Base-by-base conservation (phyloP, 2,113 vertebrate species). In the Clarias magur region DNA sequence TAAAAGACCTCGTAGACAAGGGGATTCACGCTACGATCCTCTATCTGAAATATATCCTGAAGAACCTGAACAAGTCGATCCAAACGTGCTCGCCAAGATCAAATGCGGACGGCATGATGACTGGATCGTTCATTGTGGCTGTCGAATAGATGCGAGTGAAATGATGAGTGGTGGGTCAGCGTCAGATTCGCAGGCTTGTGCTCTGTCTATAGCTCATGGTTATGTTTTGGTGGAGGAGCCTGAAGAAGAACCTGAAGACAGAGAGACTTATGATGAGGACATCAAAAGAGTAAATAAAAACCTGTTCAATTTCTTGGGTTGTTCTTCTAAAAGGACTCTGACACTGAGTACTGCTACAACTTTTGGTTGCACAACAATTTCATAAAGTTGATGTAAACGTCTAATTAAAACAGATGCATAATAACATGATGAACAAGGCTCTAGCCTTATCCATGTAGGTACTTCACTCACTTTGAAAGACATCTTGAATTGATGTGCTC, bases 201-300 rank as follows among this genome's bases (percentile, higher is more conserved):
- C 67, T 1, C 30, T 84, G 25, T 68, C 86, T 34, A 4, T 82
- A 34, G 89, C 83, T 80, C 88, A 87, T 0, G 94, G 96, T 62
- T 96, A 93, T 0, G 94, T 97, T 11, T 88, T 96, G 80, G 95
- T 97, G 83, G 90, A 96, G 54, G 94, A 96, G 68, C 91, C 89
- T 70, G 89, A 90, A 42, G 92, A 90, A 27, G 90, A 80, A 11
- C 80, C 91, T 53, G 2, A 17, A 42, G 2, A 13, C 57, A 67
- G 6, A 21, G 76, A 3, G 0, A 67, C 62, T 0, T 21, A 23
- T 63, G 91, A 72, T 91, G 88, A 88, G 15, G 53, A 63, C n/a
- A 42, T 25, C 57, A 81, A 81, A 81, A 42, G 21, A 42, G 79
- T 81, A 81, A 81, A 60, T 80, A 80, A 60, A 62, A 62, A 13